These are phyloP conservation scores for Zaprionus capensis DNA, from an alignment of 1,140 invertebrate species.

Conservation along the genomic window DNA sequence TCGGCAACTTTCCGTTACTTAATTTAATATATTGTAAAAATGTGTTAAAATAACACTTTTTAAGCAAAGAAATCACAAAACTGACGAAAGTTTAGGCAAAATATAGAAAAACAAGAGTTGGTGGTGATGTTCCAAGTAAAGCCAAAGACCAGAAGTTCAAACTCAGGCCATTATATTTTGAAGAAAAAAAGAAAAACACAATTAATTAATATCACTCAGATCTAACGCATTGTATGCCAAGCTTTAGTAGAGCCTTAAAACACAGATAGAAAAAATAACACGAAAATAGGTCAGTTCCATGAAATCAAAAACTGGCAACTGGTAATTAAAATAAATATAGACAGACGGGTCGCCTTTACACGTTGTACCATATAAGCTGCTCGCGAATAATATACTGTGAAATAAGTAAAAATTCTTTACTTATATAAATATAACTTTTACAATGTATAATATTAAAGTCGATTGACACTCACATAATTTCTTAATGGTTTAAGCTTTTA, in stretches of 20 bases:
- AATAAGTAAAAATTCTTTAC: neutral
- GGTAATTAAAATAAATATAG: neutral
- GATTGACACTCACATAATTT: slow-evolving; percentile 2
- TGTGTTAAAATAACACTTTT: no score
- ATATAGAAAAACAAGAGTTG: neutral
- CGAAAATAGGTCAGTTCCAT: no score
- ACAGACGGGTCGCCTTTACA: neutral
- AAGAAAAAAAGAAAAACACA: no score
- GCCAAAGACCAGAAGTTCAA: neutral
- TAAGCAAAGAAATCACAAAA: neutral
- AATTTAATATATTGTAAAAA: no score
- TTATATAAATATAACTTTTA: slow-evolving; percentile 2
- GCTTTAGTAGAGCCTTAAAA: no score
- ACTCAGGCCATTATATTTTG: no score
- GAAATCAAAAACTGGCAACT: neutral
- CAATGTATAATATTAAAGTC: slow-evolving; percentile 1
- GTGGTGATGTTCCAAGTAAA: neutral
- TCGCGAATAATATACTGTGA: neutral
- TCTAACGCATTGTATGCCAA: no score
- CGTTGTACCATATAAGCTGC: neutral
- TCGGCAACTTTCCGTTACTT: no score
- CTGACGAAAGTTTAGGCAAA: neutral
- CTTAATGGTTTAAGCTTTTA: neutral
- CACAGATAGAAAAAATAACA: no score
- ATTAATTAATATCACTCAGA: no score